A percentile compares a stretch with the other conserved stretches of the same genome.
These are phyloP conservation scores for Gymnodraco acuticeps DNA, from an alignment of 2,797 vertebrate species.

Conservation along the genomic window DNA sequence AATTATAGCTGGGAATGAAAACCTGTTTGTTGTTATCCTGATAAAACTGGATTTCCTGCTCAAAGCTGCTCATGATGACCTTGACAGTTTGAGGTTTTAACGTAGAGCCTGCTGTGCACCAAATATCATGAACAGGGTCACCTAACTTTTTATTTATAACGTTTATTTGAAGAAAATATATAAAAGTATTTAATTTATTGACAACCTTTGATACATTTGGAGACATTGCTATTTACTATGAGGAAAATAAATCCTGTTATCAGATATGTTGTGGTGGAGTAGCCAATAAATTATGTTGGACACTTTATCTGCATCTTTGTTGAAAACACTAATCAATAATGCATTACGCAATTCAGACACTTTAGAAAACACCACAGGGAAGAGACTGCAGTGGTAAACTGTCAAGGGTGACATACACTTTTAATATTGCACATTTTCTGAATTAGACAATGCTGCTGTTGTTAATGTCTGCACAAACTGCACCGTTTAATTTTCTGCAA, in stretches of 20 bases:
- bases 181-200: not conserved
- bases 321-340: conserved; percentile 41
- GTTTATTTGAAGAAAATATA: not conserved
- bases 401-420: conserved; percentile 22
- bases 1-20: conserved; percentile 26
- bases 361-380: conserved; percentile 21
- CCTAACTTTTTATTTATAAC: too few relatives aligned
- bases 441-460: not conserved
- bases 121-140: conserved; percentile 1
- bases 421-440: conserved; percentile 28
- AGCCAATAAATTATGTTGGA: conserved; percentile 6
- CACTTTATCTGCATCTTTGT: conserved; percentile 32
- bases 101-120: not conserved
- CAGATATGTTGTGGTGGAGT: conserved; percentile 8
- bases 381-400: conserved; percentile 14
- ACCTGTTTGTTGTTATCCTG: conserved; percentile 15
- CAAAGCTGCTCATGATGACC: conserved; percentile 21
- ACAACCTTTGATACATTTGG: not conserved
- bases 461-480: not conserved
- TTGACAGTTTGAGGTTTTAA: conserved; percentile 23
- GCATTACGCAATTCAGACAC: conserved; percentile 29
- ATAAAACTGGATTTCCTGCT: conserved; percentile 25
- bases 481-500: conserved; percentile 5
- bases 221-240: not conserved
- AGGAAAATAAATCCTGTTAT: conserved; percentile 22